Evolutionary conservation across 1,140 invertebrate species (phyloP), one percentile per base, ranked within the genome.

Genomic region (Zaprionus tsacasi): DNA sequence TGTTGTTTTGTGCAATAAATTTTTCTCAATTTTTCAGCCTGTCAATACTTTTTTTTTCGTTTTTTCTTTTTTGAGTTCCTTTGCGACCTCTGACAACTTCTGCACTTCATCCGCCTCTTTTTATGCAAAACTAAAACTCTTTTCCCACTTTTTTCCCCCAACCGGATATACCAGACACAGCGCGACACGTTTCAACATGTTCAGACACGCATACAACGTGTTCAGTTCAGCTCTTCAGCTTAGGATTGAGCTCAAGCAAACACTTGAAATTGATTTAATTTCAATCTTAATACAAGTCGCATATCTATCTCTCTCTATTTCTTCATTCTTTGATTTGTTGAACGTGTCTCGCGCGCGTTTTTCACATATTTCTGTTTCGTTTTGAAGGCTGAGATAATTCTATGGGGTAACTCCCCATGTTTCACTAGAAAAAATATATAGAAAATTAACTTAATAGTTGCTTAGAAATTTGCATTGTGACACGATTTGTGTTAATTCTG

Each of bases 1-100:
- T 69, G 27, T 58, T 56, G 52, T 13, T 17, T 43, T 13, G 36
- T 67, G 75, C 65, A 72, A 78, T 82, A 60, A 57, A 79, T 70
- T 86, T 86, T 74, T 67, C 83, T 66, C 52, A 58, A 82, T 82
- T 82, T 76, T 71, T 72, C 57, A 50, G 30, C 11, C 55, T 74
- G 81, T 78, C 81, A 82, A 86, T 69, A 79, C 8, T 48, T 48
- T 43, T 15, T 17, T 50, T 50, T 17, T 21, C n/a, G n/a, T 50
- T 11, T 1, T 6, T n/a, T n/a, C 3, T 13, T 40, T n/a, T 50
- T 50, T 1, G 1, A 50, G 10, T 17, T 21, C 45, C 40, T 45
- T 21, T 48, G 45, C 45, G 3, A 10, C 6, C 45, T 48, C 17
- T 15, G 6, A 15, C 40, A n/a, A 15, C 17, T 50, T 25, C 17